Evolutionary conservation across 2,888 invertebrate species (phyloP), one percentile per base, ranked within the genome.

Genomic region (Phorcus lineatus): DNA sequence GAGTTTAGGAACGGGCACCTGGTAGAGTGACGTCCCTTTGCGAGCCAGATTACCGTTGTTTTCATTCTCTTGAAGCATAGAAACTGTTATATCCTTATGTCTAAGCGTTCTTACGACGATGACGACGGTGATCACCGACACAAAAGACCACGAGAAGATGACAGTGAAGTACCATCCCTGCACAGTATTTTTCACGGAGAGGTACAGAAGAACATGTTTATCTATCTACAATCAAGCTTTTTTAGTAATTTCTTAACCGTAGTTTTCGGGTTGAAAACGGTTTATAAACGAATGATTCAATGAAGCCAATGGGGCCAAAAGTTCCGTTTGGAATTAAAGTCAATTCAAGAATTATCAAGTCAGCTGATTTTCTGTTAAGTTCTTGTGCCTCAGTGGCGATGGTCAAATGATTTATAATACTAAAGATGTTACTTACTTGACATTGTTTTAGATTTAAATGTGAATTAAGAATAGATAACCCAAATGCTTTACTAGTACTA

Each of bases 151-250:
- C 40, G 78, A 67, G 78, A 78, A n/a, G 78, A 70, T 28, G 77
- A 77, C n/a, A n/a, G 9, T 16, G 74, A 74, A 11, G 16, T 77
- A 6, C 88, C 88, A 16, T 28, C 74, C 31, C 70, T 88, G 19
- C 84, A 84, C 79, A 70, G 76, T 0, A 78, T 87, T 53, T 88
- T 87, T 80, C 82, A 85, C 17, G 87, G 88, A 79, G 86, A 88
- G 85, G 87, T 87, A 55, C 6, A 16, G 11, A 28, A n/a, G 7
- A 28, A 36, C 9, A 17, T 36, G 16, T 62, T 40, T 40, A 9
- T 52, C 47, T 4, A n/a, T n/a, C n/a, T n/a, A n/a, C n/a, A n/a
- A n/a, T 75, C 9, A 22, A 47, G 19, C 52, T 17, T 19, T 55
- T 36, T 62, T 28, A 16, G 28, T 36, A 75, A 22, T 40, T 53